A percentile compares a stretch with the other conserved stretches of the same genome.
Evolutionary conservation across 2,113 vertebrate genomes (phyloP).

Genomic region (human (Homo sapiens)): DNA sequence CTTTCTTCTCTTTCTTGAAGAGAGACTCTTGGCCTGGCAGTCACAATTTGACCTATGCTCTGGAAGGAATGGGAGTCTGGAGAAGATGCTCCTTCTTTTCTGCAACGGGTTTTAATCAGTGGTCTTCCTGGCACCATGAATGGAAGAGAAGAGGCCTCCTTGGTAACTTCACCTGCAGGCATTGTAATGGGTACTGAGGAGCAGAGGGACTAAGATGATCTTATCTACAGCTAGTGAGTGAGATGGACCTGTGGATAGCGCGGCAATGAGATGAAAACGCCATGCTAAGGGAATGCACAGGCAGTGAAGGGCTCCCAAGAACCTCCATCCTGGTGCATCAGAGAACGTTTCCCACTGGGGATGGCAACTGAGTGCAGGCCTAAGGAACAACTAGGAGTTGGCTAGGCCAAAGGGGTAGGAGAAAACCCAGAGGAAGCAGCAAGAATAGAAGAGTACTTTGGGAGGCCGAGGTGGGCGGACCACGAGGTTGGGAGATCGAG

Average conservation of each 20-base stretch:
- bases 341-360: neutral
- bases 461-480: neutral
- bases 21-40: constrained; percentile 59
- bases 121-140: neutral
- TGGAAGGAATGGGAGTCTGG: neutral
- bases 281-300: neutral
- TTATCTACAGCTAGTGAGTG: neutral
- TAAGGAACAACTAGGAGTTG: no score
- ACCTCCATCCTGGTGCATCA: no score
- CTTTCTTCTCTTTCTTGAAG: constrained; percentile 52
- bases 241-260: neutral
- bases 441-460: neutral
- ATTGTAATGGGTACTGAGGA: neutral
- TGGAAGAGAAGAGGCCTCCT: neutral
- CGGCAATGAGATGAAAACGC: neutral
- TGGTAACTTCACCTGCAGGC: neutral
- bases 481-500: no score
- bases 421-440: neutral
- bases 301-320: neutral
- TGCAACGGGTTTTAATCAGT: neutral
- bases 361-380: neutral
- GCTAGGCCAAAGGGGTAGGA: neutral
- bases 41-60: constrained; percentile 59
- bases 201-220: neutral
- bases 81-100: neutral